Evolutionary conservation across 1,140 invertebrate genomes (phyloP), one percentile per base, ranked within the genome.

Genomic region (Globodera ellingtonae): DNA sequence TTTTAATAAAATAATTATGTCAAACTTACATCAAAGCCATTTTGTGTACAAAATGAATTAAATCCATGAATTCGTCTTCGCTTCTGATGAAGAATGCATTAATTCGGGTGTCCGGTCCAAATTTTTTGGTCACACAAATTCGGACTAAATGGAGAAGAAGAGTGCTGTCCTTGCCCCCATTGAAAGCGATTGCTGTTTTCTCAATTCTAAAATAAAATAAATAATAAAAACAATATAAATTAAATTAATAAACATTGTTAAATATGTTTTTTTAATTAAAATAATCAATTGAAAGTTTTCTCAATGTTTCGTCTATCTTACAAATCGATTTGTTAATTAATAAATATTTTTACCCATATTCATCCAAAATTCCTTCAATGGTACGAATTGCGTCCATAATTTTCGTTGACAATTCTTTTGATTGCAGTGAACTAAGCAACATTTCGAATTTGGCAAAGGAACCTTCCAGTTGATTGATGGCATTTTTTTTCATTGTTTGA

Each of bases 151-250:
- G 84, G 24, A 85, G 59, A 7, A 85, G 62, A 52, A 83, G 65
- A 0, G 84, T 86, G 89, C 96, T 98, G 91, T 98, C 97, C 91
- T 98, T 98, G 8, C 97, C 97, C 47, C 97, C 96, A 90, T 98
- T 98, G 87, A 98, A 98, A 77, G 94, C 94, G 50, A 85, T 59
- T n/a, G 84, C 82, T 56, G 82, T 84, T 90, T 95, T 93, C 81
- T 94, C 91, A 35, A 92, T 81, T 15, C 56, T 62, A 18, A 35
- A 35, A 35, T 35, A 35, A 35, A 35, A 0, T 2, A 35, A 35
- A 35, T 35, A 35, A 35, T 35, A 35, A 35, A 35, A 35, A 35
- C 35, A 35, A 35, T 35, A 35, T 35, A 35, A 1, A 35, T 35
- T 35, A 35, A 35, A 35, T 35, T 24, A 24, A 24, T 24, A 24